phyloP scores from a whole-genome alignment of 2,888 invertebrate species.

The Drosophila mimetica region DNA sequence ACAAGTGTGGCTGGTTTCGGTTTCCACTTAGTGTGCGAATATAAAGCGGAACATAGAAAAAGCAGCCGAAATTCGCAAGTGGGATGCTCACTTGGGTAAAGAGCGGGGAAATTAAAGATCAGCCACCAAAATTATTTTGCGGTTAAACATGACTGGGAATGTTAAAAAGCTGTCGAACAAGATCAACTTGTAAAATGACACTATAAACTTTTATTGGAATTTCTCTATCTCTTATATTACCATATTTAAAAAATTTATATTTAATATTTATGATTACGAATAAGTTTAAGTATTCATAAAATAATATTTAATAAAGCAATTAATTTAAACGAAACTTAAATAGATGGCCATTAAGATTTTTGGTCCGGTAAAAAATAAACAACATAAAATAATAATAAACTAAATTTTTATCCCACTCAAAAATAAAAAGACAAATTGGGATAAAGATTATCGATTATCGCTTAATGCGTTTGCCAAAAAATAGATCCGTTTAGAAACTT shows the following conservation, averaged over 20 bases:
- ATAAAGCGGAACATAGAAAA: constrained; percentile 9
- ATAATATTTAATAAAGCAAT: too few relatives aligned
- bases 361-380: not conserved
- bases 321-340: too few relatives aligned
- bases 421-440: constrained; percentile 13
- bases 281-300: too few relatives aligned
- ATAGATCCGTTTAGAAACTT: constrained; percentile 22
- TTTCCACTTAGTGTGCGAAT: constrained; percentile 14
- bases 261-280: too few relatives aligned
- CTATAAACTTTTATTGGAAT: too few relatives aligned
- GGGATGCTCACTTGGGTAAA: constrained; percentile 7
- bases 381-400: not conserved
- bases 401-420: not conserved
- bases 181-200: not conserved
- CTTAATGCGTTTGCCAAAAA: not conserved
- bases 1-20: constrained; percentile 46
- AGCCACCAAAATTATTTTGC: not conserved
- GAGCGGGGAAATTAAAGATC: not conserved
- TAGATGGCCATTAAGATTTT: too few relatives aligned
- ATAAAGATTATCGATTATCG: too few relatives aligned
- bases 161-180: not conserved
- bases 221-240: too few relatives aligned
- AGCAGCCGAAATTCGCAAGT: constrained; percentile 15
- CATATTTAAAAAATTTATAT: too few relatives aligned
- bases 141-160: not conserved